Conservation (phyloP, 2,113 vertebrate species). For the Stomatorhinus ivindoensis region DNA sequence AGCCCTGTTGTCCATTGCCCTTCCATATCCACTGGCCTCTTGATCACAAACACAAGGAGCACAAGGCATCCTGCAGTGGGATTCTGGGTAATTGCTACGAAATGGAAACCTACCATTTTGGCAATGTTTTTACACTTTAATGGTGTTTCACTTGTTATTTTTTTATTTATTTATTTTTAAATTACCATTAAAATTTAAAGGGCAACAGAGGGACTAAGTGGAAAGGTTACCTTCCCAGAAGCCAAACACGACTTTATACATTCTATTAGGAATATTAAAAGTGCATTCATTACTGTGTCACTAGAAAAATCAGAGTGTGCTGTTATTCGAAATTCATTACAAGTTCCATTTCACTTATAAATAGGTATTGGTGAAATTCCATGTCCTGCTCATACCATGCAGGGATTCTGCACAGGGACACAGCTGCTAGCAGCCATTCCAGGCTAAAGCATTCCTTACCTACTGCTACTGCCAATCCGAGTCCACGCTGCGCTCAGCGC, state of each 20-base stretch:
- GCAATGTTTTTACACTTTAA: slow-evolving; percentile 25
- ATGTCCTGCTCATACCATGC: not conserved
- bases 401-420: not conserved
- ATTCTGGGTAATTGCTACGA: slow-evolving; percentile 22
- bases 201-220: not conserved
- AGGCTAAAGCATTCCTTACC: not conserved
- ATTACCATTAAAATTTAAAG: slow-evolving; percentile 18
- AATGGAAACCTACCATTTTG: slow-evolving; percentile 23
- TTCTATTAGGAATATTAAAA: not conserved
- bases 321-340: not conserved
- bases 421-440: not conserved
- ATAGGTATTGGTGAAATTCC: not conserved
- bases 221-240: not conserved
- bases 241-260: not conserved
- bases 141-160: slow-evolving; percentile 14
- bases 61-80: slow-evolving; percentile 3
- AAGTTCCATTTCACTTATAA: not conserved
- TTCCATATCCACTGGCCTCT: not conserved
- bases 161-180: slow-evolving; percentile 20
- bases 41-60: not conserved
- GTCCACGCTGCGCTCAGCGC: not conserved
- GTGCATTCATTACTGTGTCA: not conserved
- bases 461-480: too few relatives aligned
- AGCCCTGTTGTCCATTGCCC: not conserved
- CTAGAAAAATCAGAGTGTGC: not conserved